Conservation (phyloP, 2,113 vertebrate species). For the Furnarius figulus region DNA sequence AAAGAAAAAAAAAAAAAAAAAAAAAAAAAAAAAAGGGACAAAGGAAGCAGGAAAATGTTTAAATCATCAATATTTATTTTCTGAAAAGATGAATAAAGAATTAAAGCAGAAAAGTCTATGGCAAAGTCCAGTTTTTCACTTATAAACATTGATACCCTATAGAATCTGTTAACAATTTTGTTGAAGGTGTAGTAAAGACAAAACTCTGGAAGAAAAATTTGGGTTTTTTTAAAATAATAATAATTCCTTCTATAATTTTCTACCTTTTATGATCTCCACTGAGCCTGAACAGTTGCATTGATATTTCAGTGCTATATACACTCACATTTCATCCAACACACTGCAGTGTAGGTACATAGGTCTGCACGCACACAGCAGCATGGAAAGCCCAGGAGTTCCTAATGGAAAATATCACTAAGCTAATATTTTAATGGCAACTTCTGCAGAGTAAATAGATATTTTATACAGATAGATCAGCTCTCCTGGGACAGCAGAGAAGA, state of each 20-base stretch:
- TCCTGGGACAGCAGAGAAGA: not conserved
- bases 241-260: not conserved
- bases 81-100: not conserved
- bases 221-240: not conserved
- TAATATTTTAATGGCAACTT: not conserved
- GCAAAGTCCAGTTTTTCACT: not conserved
- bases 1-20: too few species aligned
- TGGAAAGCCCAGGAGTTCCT: not conserved
- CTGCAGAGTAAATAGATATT: not conserved
- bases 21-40: too few species aligned
- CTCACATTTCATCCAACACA: not conserved
- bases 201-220: not conserved
- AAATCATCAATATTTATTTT: not conserved
- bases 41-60: accelerated
- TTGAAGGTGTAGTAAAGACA: not conserved
- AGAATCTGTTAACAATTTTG: not conserved
- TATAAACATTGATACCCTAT: not conserved
- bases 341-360: not conserved
- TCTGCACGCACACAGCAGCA: accelerated
- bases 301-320: not conserved
- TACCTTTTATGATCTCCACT: not conserved
- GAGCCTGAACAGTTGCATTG: not conserved
- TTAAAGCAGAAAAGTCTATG: not conserved
- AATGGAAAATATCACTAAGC: not conserved
- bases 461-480: not conserved